Evolutionary conservation across 1,140 invertebrate genomes (phyloP), one percentile per base, ranked within the genome.

Genomic region (Mylabris phalerata): DNA sequence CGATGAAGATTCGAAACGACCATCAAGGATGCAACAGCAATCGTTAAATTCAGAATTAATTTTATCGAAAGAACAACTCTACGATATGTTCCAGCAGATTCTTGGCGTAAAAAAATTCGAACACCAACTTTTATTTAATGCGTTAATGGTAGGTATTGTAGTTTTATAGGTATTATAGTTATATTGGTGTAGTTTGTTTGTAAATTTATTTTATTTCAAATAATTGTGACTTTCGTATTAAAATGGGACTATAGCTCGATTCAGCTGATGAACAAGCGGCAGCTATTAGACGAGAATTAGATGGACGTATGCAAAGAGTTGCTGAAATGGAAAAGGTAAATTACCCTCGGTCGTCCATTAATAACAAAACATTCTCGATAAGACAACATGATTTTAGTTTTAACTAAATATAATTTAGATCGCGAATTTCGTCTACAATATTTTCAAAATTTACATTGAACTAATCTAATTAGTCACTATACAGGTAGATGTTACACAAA

Each of bases 61-160:
- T 70, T 80, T 96, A 57, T 92, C 90, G 55, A 98, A 98, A 77
- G 95, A 98, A 72, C 95, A 98, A 76, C 84, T 99, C 0, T 99
- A 98, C 78, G 97, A 99, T 77, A 98, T 99, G 93, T 99, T 99
- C 78, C 98, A 99, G 75, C 95, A 98, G 77, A 98, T 99, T 65
- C 79, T 99, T 57, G 88, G 89, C 44, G 91, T 99, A 9, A 99
- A 99, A 81, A 99, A 99, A 77, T 99, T 99, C 77, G 97, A 99
- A 78, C 98, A 99, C 78, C 96, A 98, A 78, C 87, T 99, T 68
- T 84, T 99, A 47, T 99, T 95, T 79, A 99, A 99, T 82, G 95
- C 96, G 62, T 83, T 98, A 71, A 90, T 98, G 86, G 92, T 95
- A 78, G 65, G 62, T 59, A 39, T 27, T 43, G 10, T 47, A 4